Conservation (phyloP, 2,113 vertebrate genomes). For the Gobiocypris rarus region DNA sequence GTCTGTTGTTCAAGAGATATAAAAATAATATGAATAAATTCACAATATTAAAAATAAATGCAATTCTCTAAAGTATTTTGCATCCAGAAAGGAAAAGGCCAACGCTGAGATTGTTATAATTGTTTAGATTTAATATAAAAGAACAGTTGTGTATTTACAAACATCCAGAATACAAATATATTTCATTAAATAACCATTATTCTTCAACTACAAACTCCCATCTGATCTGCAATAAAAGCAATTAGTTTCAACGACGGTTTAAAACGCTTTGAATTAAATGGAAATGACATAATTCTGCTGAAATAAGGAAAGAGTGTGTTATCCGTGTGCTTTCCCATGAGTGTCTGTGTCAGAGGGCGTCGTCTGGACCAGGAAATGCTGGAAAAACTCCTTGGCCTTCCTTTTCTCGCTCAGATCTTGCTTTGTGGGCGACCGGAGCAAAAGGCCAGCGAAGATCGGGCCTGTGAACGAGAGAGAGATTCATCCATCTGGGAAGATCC, state of each 20-base stretch:
- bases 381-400: constrained; percentile 89
- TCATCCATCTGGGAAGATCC: no score
- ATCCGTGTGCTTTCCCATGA: constrained; percentile 55
- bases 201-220: constrained; percentile 61
- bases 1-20: no score
- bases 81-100: not conserved
- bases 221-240: constrained; percentile 64
- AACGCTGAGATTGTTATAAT: not conserved
- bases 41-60: no score
- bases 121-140: constrained; percentile 65
- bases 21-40: no score
- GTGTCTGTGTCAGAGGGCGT: constrained; percentile 30
- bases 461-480: constrained; percentile 72
- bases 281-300: constrained; percentile 8
- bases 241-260: constrained; percentile 27
- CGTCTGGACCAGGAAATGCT: constrained; percentile 80
- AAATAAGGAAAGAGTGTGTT: not conserved
- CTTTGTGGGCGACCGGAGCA: constrained; percentile 80
- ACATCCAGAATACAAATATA: constrained; percentile 68
- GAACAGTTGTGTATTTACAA: constrained; percentile 59
- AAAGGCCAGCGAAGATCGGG: constrained; percentile 86
- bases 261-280: constrained; percentile 14
- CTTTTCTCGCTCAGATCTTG: constrained; percentile 83
- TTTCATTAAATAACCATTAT: constrained; percentile 71
- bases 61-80: no score